Conservation (phyloP, 2,113 vertebrate genomes). For the Silurus meridionalis region DNA sequence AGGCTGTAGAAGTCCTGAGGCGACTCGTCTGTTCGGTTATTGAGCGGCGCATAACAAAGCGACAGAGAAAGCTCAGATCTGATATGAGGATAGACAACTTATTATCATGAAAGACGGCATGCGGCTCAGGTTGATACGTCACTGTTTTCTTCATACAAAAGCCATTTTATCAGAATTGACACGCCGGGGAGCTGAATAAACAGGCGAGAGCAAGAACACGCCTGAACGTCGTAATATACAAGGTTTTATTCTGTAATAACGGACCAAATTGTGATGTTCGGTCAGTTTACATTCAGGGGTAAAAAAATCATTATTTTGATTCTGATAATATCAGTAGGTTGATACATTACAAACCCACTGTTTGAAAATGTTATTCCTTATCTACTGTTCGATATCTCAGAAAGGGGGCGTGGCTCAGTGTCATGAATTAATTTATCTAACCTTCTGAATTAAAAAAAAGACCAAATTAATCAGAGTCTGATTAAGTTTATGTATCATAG, state of each 20-base stretch:
- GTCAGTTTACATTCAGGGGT: neutral
- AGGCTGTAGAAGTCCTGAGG: neutral
- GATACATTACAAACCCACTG: neutral
- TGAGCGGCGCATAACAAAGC: neutral
- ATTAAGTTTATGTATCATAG: too few relatives aligned
- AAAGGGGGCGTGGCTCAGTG: too few relatives aligned
- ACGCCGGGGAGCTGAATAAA: neutral
- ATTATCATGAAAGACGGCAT: neutral
- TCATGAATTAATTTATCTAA: too few relatives aligned
- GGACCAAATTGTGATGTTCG: neutral
- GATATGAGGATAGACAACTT: neutral
- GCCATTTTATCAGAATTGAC: neutral
- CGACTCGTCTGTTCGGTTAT: neutral
- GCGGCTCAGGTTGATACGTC: neutral
- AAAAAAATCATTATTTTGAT: neutral
- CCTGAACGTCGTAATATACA: neutral
- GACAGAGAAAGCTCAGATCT: neutral
- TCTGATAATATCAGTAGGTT: neutral
- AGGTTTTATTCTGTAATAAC: neutral
- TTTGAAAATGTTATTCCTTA: too few relatives aligned
- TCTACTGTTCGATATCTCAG: too few relatives aligned
- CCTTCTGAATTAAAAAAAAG: too few relatives aligned
- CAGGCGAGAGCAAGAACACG: neutral
- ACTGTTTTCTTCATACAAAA: neutral
- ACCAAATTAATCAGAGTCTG: too few relatives aligned